These are phyloP conservation scores for Gallinago paraguaiae DNA, from an alignment of 2,113 vertebrate species.

Conservation along the genomic window DNA sequence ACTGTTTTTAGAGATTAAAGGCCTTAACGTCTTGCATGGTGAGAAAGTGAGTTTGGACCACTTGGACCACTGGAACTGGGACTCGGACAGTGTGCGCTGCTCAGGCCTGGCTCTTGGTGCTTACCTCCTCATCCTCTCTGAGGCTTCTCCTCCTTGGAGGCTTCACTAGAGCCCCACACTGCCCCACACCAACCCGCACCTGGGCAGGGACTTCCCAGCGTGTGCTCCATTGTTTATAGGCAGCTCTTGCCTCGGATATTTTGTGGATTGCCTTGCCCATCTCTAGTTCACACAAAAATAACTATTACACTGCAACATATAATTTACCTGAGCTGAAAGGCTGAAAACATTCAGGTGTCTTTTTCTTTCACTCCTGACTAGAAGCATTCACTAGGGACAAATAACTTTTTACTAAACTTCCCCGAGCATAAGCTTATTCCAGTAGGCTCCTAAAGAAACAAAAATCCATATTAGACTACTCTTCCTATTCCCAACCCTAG, in stretches of 20 bases:
- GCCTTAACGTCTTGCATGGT: background rate
- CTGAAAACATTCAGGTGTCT: background rate
- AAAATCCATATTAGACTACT: background rate
- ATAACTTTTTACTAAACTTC: background rate
- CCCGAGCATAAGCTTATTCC: background rate
- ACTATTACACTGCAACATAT: background rate
- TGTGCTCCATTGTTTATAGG: fast-evolving
- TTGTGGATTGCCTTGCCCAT: background rate
- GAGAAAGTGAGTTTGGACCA: background rate
- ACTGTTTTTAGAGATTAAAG: background rate
- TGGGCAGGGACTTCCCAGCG: background rate
- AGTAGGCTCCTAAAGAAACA: background rate
- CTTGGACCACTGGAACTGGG: background rate
- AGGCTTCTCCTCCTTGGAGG: background rate
- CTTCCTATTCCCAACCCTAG: background rate
- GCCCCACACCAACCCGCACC: background rate
- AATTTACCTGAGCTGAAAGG: background rate
- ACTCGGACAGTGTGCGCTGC: background rate
- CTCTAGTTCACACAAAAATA: background rate
- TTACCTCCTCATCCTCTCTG: background rate
- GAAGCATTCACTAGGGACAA: background rate
- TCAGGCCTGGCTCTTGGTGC: background rate
- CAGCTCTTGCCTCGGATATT: background rate
- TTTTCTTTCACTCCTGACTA: background rate
- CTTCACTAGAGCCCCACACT: background rate